Evolutionary conservation across 2,113 vertebrate species (phyloP).

Genomic region (Steatornis caripensis): DNA sequence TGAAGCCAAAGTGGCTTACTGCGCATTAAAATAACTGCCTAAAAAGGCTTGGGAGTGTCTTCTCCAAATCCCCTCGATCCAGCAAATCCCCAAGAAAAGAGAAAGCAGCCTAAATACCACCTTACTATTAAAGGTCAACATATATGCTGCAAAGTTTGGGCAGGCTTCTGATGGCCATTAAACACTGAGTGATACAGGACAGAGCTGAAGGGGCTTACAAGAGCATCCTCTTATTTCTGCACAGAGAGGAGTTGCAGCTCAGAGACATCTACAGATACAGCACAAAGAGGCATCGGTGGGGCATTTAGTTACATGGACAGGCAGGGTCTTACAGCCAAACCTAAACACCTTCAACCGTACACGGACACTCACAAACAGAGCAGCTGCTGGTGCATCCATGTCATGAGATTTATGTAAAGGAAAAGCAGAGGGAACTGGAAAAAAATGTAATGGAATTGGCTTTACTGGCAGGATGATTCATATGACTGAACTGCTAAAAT

Average conservation of each 20-base stretch:
- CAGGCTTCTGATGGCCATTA: background rate
- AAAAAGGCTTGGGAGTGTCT: background rate
- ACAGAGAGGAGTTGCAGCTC: background rate
- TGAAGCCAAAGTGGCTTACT: background rate
- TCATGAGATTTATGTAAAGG: background rate
- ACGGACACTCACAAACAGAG: background rate
- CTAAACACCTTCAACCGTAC: background rate
- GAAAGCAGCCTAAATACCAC: background rate
- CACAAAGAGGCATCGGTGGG: background rate
- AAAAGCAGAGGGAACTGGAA: constrained; percentile 30
- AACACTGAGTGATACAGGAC: background rate
- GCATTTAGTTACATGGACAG: background rate
- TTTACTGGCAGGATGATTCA: constrained; percentile 28
- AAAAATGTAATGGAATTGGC: background rate
- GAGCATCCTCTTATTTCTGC: background rate
- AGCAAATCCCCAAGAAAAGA: background rate
- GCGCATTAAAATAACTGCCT: background rate
- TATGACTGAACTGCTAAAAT: background rate
- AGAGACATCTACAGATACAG: background rate
- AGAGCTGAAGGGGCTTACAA: background rate
- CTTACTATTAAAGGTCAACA: background rate
- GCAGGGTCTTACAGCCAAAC: background rate
- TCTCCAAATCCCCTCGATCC: background rate
- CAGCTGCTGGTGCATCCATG: background rate
- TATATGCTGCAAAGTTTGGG: background rate